Percentiles rank a stretch among this genome's conserved stretches.
phyloP scores from a whole-genome alignment of 2,888 invertebrate species.

The Cephus pygmeus region DNA sequence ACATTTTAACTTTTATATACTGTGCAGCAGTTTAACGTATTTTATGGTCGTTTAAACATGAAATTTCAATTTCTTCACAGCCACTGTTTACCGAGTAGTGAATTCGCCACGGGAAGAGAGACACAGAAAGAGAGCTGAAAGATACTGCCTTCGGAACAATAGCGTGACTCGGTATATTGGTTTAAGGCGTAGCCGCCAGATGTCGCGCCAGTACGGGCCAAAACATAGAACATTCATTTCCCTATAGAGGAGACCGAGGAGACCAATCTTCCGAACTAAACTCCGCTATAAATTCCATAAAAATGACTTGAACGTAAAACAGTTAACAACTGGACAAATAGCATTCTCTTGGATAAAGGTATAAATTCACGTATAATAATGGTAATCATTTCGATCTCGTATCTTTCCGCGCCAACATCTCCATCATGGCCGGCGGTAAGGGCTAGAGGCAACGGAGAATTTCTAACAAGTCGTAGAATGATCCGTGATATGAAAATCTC shows the following conservation, averaged over 20 bases:
- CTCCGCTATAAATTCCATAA: neutral
- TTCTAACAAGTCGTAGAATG: neutral
- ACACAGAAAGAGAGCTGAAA: neutral
- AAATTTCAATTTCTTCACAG: neutral
- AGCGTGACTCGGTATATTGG: neutral
- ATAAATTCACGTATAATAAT: neutral
- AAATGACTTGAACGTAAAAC: neutral
- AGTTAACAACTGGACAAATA: neutral
- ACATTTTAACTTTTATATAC: neutral
- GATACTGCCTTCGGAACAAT: neutral
- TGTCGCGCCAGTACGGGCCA: constrained; percentile 2
- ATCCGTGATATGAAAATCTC: neutral
- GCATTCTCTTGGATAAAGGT: neutral
- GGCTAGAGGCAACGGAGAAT: neutral
- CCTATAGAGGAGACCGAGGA: neutral
- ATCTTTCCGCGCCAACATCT: neutral
- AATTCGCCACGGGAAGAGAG: neutral
- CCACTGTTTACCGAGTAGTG: neutral
- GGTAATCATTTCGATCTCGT: neutral
- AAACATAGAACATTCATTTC: neutral
- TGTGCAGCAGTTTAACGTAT: neutral
- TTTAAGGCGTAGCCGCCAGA: neutral
- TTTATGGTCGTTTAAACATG: neutral
- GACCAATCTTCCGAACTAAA: neutral
- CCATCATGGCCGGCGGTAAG: neutral